A percentile compares a stretch with the other conserved stretches of the same genome.
phyloP scores from a whole-genome alignment of 2,888 invertebrate species.

The Spialia ferax region DNA sequence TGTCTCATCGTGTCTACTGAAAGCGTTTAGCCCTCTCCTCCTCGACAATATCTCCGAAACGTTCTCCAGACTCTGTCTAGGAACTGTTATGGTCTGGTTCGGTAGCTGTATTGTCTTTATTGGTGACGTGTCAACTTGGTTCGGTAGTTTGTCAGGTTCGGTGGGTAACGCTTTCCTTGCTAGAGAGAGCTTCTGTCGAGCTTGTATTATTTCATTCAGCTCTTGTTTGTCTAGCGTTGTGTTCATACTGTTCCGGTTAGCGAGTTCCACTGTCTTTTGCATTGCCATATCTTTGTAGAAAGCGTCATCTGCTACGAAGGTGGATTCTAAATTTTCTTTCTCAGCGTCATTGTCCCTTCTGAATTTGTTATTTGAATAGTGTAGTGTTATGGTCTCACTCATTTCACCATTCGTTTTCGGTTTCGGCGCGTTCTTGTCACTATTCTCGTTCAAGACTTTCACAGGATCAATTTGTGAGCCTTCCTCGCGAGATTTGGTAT shows the following conservation, averaged over 20 bases:
- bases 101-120: slow-evolving; percentile 76
- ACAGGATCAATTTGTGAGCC: slow-evolving; percentile 72
- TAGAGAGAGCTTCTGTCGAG: slow-evolving; percentile 75
- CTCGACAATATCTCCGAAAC: slow-evolving; percentile 75
- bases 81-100: slow-evolving; percentile 78
- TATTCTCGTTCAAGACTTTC: slow-evolving; percentile 76
- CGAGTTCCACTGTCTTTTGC: slow-evolving; percentile 62
- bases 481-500: slow-evolving; percentile 75
- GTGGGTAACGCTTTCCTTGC: slow-evolving; percentile 69
- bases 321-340: slow-evolving; percentile 71
- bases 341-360: slow-evolving; percentile 68
- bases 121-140: slow-evolving; percentile 62
- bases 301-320: slow-evolving; percentile 74
- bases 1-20: slow-evolving; percentile 65
- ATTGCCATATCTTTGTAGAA: slow-evolving; percentile 77
- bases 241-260: slow-evolving; percentile 66
- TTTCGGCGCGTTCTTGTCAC: slow-evolving; percentile 63
- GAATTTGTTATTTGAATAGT: slow-evolving; percentile 76
- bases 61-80: slow-evolving; percentile 75
- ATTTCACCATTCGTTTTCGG: slow-evolving; percentile 61
- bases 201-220: slow-evolving; percentile 80
- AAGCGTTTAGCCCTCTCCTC: slow-evolving; percentile 68
- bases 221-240: slow-evolving; percentile 79
- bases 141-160: slow-evolving; percentile 65
- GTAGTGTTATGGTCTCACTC: slow-evolving; percentile 74